Percentiles rank a stretch among this genome's conserved stretches.
phyloP scores from a whole-genome alignment of 2,797 vertebrate species.

The Neosilurus hyrtlii region DNA sequence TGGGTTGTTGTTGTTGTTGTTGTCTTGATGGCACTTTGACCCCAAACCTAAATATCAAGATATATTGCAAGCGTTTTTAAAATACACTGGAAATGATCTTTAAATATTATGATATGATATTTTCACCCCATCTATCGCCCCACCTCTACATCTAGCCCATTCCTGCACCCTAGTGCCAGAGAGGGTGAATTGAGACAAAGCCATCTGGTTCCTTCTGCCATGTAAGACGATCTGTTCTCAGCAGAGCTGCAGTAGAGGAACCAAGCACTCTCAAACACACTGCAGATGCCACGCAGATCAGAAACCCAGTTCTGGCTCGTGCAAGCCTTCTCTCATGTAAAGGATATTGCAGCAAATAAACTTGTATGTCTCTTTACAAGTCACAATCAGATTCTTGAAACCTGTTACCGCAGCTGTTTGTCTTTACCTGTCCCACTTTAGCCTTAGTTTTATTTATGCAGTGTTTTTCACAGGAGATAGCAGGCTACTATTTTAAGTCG shows the following conservation, averaged over 20 bases:
- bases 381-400: neutral
- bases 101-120: constrained; percentile 10
- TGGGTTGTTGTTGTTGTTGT: neutral
- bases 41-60: neutral
- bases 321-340: constrained; percentile 10
- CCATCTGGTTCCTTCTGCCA: constrained; percentile 35
- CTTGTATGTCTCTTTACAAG: neutral
- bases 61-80: neutral
- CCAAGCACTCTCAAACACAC: constrained; percentile 14
- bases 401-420: neutral
- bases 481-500: constrained; percentile 25
- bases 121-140: neutral
- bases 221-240: constrained; percentile 38
- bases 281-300: constrained; percentile 11
- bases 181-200: constrained; percentile 29
- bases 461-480: constrained; percentile 13
- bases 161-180: constrained; percentile 25
- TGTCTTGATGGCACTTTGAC: neutral
- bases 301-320: constrained; percentile 3
- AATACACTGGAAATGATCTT: constrained; percentile 11
- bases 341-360: constrained; percentile 11
- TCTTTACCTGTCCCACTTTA: constrained; percentile 6
- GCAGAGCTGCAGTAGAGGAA: constrained; percentile 11
- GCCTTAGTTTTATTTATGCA: constrained; percentile 12
- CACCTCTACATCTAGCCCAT: constrained; percentile 8